phyloP scores from a whole-genome alignment of 2,888 invertebrate genomes.

The Cheilosia urbana region DNA sequence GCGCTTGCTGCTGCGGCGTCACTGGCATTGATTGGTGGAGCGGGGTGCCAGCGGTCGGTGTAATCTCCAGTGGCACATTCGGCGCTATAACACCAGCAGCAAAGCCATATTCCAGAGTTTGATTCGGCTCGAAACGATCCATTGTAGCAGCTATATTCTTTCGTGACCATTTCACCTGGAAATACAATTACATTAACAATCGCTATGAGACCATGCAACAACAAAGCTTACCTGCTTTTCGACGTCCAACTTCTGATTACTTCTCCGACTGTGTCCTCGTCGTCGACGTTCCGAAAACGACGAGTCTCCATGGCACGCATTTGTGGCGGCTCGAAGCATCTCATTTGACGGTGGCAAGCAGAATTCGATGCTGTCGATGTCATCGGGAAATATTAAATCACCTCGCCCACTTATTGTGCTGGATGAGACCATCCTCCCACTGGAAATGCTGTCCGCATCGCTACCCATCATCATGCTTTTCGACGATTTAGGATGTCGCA shows the following conservation, averaged over 20 bases:
- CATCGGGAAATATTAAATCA: slow-evolving; percentile 82
- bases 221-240: slow-evolving; percentile 81
- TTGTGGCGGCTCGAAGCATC: slow-evolving; percentile 77
- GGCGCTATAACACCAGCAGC: slow-evolving; percentile 82
- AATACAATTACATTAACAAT: slow-evolving; percentile 24
- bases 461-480: slow-evolving; percentile 72
- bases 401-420: slow-evolving; percentile 79
- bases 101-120: slow-evolving; percentile 81
- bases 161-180: slow-evolving; percentile 86
- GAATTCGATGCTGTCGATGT: slow-evolving; percentile 83
- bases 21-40: slow-evolving; percentile 76
- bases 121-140: slow-evolving; percentile 87
- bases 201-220: neutral
- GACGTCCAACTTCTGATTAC: slow-evolving; percentile 83
- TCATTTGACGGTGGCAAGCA: slow-evolving; percentile 80
- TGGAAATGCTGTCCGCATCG: slow-evolving; percentile 63
- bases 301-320: slow-evolving; percentile 80
- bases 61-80: slow-evolving; percentile 52
- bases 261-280: slow-evolving; percentile 81
- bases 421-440: slow-evolving; percentile 77
- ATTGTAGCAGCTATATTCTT: slow-evolving; percentile 88
- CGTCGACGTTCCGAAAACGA: slow-evolving; percentile 82
- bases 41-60: slow-evolving; percentile 52
- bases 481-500: slow-evolving; percentile 79
- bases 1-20: slow-evolving; percentile 77